Evolutionary conservation across 1,140 invertebrate species (phyloP).

Genomic region (Argopecten irradians): DNA sequence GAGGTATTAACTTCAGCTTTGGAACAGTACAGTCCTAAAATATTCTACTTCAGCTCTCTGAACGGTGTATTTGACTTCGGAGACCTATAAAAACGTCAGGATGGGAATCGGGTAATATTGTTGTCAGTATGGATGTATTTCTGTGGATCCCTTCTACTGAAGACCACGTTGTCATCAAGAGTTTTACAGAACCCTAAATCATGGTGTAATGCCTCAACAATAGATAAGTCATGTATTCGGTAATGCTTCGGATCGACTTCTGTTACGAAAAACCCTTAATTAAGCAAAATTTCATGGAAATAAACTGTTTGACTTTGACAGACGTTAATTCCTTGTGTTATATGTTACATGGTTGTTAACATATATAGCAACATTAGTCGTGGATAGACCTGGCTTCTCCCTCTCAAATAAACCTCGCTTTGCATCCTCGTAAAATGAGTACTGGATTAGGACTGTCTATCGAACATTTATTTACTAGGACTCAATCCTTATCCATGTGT

Average conservation of each 20-base stretch:
- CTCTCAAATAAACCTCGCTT: background rate
- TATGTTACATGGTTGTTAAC: conserved; percentile 6
- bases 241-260: background rate
- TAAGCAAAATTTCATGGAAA: background rate
- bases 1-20: background rate
- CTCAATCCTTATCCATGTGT: background rate
- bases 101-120: background rate
- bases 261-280: background rate
- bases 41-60: background rate
- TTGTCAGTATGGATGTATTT: background rate
- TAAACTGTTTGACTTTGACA: conserved; percentile 22
- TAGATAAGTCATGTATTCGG: background rate
- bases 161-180: background rate
- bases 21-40: background rate
- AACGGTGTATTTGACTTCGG: background rate
- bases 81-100: background rate
- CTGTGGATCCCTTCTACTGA: background rate
- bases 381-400: conserved; percentile 9
- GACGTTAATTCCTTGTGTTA: conserved; percentile 21
- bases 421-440: background rate
- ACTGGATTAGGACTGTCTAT: background rate
- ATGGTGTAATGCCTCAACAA: background rate
- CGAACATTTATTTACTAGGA: background rate
- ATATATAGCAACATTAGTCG: background rate
- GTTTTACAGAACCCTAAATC: background rate